Base-by-base conservation (phyloP, 2,888 invertebrate species). In the Gortyna flavago region DNA sequence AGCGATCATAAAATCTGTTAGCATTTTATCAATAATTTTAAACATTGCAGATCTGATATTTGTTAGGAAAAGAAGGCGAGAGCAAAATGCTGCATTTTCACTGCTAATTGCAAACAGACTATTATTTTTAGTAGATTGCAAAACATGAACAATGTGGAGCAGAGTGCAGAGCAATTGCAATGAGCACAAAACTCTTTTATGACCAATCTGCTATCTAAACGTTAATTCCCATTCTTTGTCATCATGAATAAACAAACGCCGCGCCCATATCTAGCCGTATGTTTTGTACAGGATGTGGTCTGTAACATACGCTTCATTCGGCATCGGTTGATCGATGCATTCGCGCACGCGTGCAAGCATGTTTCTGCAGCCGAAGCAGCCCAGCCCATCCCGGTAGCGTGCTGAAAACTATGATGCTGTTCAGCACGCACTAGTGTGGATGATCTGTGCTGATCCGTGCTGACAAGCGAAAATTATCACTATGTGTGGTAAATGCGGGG, bases 271-370 rank as follows among this genome's bases (percentile, higher is more conserved):
- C n/a, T 32, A 38, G 35, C 11, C 32, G 16, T 54, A 18, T 32
- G n/a, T 32, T 72, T 64, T 64, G 29, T 71, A 48, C 13, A 77
- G 67, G 38, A 5, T 70, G 25, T 44, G 35, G 41, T n/a, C 35
- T 18, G 38, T 35, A 57, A 69, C 18, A 69, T 75, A 38, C 38
- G 61, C 35, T 59, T 66, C 6, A 29, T 59, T 66, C 6, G 25
- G 16, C 38, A 41, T 44, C 25, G 32, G 32, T 32, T 41, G n/a
- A 66, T 74, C 75, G 35, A 66, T 59, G 35, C 59, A 41, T 44
- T 51, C 74, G 81, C 51, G 59, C 78, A 74, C 59, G 74, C 66
- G 65, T 66, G 29, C 51, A n/a, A 35, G 7, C 18, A 35, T 44
- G 51, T 51, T 25, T 35, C 29, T 13, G 0, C 51, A 66, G 65